Evolutionary conservation across 1,140 invertebrate species (phyloP), one percentile per base, ranked within the genome.

Genomic region (Apis cerana): DNA sequence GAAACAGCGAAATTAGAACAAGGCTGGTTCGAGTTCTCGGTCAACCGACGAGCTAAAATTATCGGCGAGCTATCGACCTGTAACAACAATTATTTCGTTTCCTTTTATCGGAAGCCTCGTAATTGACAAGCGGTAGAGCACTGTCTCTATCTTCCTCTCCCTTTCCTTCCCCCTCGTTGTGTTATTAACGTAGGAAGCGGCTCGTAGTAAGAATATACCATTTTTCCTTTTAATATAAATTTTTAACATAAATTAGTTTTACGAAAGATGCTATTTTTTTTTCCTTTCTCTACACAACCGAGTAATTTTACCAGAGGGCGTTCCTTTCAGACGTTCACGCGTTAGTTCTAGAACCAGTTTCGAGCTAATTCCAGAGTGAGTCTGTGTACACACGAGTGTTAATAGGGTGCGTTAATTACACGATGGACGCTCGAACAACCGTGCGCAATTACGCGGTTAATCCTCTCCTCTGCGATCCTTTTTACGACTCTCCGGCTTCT

Each of bases 371-470:
- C 52, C 17, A 54, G 13, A 4, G 9, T 5, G 33, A 23, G 43
- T 9, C 13, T 19, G 75, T 68, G 50, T 56, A 68, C 43, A 58
- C 54, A 43, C 33, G 33, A n/a, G 75, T 67, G 75, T 58, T 78
- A 78, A 78, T 68, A 67, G 67, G 75, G 33, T 78, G 75, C 54
- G 75, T 78, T 78, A 78, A 78, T 78, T 78, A 50, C 69, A 10
- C 48, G 75, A 54, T 27, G 56, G 71, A 78, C 75, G 52, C 64
- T 68, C 75, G 64, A 78, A 67, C 33, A 58, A 67, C 33, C 48
- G 64, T 17, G 65, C 33, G 64, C 75, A 78, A 78, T 78, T 78
- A 68, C 52, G 64, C 54, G 52, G 62, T 78, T 78, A 78, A 78
- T 78, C 64, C 64, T 17, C 23, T 17, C 33, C 62, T 64, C 23